These are phyloP conservation scores for Amblyraja radiata DNA, from an alignment of 2,797 vertebrate species.

Conservation along the genomic window DNA sequence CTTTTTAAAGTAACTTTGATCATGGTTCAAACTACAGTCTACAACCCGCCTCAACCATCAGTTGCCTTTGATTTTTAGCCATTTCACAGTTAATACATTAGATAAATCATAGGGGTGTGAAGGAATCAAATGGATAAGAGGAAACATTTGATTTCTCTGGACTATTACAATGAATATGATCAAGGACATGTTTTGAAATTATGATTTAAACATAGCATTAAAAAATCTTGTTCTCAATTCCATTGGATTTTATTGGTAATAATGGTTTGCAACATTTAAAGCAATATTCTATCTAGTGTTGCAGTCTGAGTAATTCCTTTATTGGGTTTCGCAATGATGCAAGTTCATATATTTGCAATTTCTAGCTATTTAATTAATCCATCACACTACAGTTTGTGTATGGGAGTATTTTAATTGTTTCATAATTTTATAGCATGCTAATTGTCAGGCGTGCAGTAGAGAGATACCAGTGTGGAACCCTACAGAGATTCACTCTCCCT, in stretches of 20 bases:
- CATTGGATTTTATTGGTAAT: background rate
- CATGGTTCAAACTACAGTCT: background rate
- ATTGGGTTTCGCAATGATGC: background rate
- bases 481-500: background rate
- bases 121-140: background rate
- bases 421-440: background rate
- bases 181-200: background rate
- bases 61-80: background rate
- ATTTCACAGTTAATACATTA: background rate
- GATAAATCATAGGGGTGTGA: background rate
- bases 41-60: background rate
- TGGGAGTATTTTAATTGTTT: background rate
- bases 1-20: slow-evolving; percentile 9
- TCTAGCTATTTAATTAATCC: slow-evolving; percentile 11
- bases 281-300: background rate
- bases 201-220: background rate
- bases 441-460: background rate
- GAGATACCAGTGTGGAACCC: background rate
- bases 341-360: background rate
- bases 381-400: background rate
- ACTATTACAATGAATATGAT: background rate
- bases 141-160: background rate
- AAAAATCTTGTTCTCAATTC: background rate
- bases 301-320: background rate
- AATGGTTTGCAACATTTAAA: background rate